Base-by-base conservation (phyloP, 2,888 invertebrate genomes). In the Nephrotoma guestfalica region DNA sequence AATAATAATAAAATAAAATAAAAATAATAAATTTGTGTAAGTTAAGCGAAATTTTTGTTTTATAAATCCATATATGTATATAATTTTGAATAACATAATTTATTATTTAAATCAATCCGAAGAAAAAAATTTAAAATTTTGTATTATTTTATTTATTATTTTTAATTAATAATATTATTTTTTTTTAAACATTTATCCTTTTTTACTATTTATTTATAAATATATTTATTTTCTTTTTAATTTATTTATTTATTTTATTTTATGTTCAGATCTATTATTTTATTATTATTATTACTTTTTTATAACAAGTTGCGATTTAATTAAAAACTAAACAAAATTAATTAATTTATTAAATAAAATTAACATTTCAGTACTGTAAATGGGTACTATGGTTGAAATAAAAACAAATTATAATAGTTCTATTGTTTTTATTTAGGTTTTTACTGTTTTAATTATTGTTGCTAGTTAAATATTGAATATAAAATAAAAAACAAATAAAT, bases 341-440 rank as follows among this genome's bases (percentile, higher is more conserved):
- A 11, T 30, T 30, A 30, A 18, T 43, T 30, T 30, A 43, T 86
- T 11, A 51, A 86, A n/a, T 51, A 57, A 86, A 86, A 86, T 51
- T 15, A 86, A 86, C 41, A 51, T 86, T 43, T 43, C 71, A 86
- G 86, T 86, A 86, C 86, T 86, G 86, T 86, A 86, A 51, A 86
- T 86, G 86, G 86, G 86, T 86, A 86, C 86, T 15, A 18, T 71
- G 71, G 71, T 71, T 71, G 71, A 71, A 71, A 71, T 71, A 30
- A 30, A 71, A 71, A 30, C 30, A 30, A 71, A 71, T 71, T 71
- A 71, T 30, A 4, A 9, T 71, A 71, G 71, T 71, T 71, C 71
- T 71, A 71, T 71, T 71, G 71, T 51, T 13, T 71, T 71, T 71
- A 30, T 30, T 30, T 30, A 30, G 30, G 30, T 6, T 51, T 51